Base-by-base conservation (phyloP, 2,797 vertebrate genomes). In the Hapalemur alaotrensis region DNA sequence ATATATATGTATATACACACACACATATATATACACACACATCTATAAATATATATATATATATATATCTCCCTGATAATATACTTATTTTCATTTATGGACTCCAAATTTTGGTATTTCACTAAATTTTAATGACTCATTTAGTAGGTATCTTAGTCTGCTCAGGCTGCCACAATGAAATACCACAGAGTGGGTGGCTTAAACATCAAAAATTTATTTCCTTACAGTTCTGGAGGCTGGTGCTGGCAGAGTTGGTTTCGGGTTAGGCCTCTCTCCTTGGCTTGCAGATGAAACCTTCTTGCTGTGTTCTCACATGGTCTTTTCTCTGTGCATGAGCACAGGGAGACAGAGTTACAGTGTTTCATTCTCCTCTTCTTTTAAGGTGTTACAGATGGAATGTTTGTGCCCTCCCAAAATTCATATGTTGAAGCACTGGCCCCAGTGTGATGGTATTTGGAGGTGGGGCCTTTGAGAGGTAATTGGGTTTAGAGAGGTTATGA, bases 101-200 rank as follows among this genome's bases (percentile, higher is more conserved):
- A 63, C 75, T 93, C 41, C 59, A 93, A 38, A 82, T 87, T 87
- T 91, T 91, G 67, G n/a, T 88, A 72, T 70, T 86, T 95, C 61
- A 94, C 20, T 78, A 61, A 91, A 81, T 82, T 69, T 91, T 94
- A 87, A 35, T 87, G 50, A 82, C 25, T 76, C 73, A 54, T n/a
- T 81, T 54, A 59, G 23, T 91, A 18, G 23, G n/a, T 43, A 0
- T 81, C 61, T 59, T 85, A 32, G 65, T 80, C 65, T 85, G 7
- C 43, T 93, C 22, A 59, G 17, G 43, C n/a, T 85, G 28, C 28
- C 28, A 43, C 48, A 90, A 85, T 38, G 85, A 80, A 52, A 61
- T 67, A 79, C 50, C 41, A 43, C 38, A 69, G 59, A 85, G 32
- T 35, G 20, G 1, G 23, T 15, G 70, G 9, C 83, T 86, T 88